A percentile compares a stretch with the other conserved stretches of the same genome.
These are phyloP conservation scores for Chaenocephalus aceratus DNA, from an alignment of 2,113 vertebrate genomes.

Conservation along the genomic window DNA sequence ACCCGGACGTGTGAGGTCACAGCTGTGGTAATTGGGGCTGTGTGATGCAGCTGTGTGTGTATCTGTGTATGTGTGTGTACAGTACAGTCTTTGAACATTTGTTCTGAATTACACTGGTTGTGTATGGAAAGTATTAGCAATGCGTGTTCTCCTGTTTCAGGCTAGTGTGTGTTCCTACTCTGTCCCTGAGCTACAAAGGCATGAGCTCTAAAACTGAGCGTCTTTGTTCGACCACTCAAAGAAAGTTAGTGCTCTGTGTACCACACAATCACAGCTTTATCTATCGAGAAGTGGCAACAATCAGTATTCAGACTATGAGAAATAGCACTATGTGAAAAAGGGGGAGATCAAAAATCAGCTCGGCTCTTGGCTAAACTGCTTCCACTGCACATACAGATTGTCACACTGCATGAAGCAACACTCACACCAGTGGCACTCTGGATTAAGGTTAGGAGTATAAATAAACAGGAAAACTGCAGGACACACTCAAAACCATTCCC, in stretches of 20 bases:
- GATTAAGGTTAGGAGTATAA: conserved; percentile 55
- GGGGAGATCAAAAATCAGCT: conserved; percentile 1
- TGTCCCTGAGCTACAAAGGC: conserved; percentile 16
- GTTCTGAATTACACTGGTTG: neutral
- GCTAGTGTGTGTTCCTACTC: neutral
- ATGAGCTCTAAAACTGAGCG: conserved; percentile 6
- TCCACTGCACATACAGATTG: conserved; percentile 12
- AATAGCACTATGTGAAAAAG: neutral
- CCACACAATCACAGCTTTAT: neutral
- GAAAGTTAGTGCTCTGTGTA: neutral
- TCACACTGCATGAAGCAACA: conserved; percentile 30
- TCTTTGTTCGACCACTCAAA: conserved; percentile 8
- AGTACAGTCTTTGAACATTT: conserved; percentile 32
- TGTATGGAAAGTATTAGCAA: neutral
- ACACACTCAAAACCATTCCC: neutral
- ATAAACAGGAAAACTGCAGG: conserved; percentile 42
- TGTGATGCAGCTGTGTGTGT: conserved; percentile 75
- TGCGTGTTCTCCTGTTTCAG: neutral
- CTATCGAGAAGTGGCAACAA: neutral
- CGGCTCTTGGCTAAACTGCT: conserved; percentile 14
- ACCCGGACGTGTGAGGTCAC: conserved; percentile 81
- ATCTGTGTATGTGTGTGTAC: conserved; percentile 9
- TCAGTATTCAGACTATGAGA: neutral
- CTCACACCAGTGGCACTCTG: conserved; percentile 34
- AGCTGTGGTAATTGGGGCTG: conserved; percentile 71